Percentiles rank a stretch among this genome's conserved stretches.
These are phyloP conservation scores for Acanthis flammea DNA, from an alignment of 2,797 vertebrate genomes.

Conservation along the genomic window DNA sequence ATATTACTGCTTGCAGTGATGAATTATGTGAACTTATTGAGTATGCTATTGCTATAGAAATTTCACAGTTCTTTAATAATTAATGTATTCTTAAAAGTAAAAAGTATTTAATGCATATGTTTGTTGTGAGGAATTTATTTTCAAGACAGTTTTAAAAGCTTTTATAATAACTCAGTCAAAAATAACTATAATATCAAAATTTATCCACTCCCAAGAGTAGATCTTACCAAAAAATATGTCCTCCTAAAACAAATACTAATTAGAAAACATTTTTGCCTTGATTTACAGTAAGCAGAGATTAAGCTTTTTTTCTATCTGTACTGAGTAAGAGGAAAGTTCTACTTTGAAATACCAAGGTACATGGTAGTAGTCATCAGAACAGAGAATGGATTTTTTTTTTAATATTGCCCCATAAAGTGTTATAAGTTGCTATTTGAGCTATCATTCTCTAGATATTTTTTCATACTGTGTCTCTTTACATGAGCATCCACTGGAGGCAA, in stretches of 20 bases:
- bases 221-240: background rate
- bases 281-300: background rate
- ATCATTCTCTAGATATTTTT: background rate
- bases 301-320: background rate
- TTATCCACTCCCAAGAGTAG: background rate
- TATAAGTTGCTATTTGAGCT: background rate
- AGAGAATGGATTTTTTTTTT: background rate
- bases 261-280: background rate
- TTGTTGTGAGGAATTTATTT: background rate
- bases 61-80: conserved; percentile 60
- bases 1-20: background rate
- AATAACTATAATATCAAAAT: background rate
- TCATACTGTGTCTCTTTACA: background rate
- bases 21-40: conserved; percentile 18
- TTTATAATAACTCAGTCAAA: background rate
- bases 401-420: background rate
- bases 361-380: background rate
- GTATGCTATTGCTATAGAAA: conserved; percentile 49
- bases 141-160: background rate
- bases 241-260: background rate
- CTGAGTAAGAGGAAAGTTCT: background rate
- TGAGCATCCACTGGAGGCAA: background rate
- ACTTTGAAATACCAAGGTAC: background rate
- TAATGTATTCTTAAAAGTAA: conserved; percentile 54
- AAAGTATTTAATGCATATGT: conserved; percentile 28